Percentiles rank a stretch among this genome's conserved stretches.
Conservation (phyloP, 2,888 invertebrate genomes). For the Corythucha ciliata region DNA sequence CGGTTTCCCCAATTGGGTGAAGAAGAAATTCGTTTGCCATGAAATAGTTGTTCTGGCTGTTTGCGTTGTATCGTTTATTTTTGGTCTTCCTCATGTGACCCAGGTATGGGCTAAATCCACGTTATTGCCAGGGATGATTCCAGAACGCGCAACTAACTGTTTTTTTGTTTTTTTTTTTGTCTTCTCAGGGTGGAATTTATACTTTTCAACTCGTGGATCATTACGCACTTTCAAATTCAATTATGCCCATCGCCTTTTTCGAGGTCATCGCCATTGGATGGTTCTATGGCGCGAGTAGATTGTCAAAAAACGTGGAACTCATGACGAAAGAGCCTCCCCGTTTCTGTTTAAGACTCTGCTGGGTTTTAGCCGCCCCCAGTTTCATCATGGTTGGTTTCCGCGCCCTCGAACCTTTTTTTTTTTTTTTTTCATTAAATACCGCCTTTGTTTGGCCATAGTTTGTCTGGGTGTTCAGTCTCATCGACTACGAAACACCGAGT, state of each 20-base stretch:
- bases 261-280: conserved; percentile 85
- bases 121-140: background rate
- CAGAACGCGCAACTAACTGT: background rate
- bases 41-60: conserved; percentile 76
- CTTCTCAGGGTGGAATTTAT: conserved; percentile 81
- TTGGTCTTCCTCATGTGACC: conserved; percentile 79
- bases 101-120: conserved; percentile 49
- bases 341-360: conserved; percentile 73
- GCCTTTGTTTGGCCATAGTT: conserved; percentile 48
- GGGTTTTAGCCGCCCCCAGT: conserved; percentile 71
- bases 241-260: conserved; percentile 86
- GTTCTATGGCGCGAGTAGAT: conserved; percentile 76
- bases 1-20: conserved; percentile 80
- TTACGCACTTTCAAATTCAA: conserved; percentile 84
- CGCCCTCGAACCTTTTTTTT: too few species aligned
- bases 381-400: conserved; percentile 53
- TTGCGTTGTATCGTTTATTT: conserved; percentile 69
- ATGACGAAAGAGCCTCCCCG: conserved; percentile 80
- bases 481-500: conserved; percentile 76
- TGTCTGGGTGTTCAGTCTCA: conserved; percentile 78
- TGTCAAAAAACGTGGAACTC: conserved; percentile 74
- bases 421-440: too few species aligned
- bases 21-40: conserved; percentile 70
- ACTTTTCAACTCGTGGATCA: conserved; percentile 87
- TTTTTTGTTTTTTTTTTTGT: background rate